Conservation (phyloP, 1,140 invertebrate genomes). For the Thaumatotibia leucotreta region DNA sequence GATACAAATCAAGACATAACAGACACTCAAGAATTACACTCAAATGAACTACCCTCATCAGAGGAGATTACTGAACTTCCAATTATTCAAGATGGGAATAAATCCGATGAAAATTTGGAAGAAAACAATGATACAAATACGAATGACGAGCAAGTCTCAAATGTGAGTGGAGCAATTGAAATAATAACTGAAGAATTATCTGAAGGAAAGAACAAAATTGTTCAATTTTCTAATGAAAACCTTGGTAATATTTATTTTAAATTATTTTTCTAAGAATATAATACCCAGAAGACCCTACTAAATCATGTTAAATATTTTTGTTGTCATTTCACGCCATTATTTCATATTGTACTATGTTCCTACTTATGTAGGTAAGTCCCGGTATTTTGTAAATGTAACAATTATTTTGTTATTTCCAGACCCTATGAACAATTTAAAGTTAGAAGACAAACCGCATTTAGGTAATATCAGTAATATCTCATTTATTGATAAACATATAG, state of each 20-base stretch:
- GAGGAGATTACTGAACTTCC: neutral
- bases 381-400: too few species aligned
- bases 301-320: too few species aligned
- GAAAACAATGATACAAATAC: neutral
- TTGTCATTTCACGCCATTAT: too few species aligned
- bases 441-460: neutral
- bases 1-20: neutral
- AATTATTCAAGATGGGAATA: neutral
- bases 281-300: neutral
- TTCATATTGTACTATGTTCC: too few species aligned
- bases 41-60: neutral
- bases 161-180: conserved; percentile 22
- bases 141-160: neutral
- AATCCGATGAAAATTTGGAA: neutral
- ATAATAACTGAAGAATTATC: conserved; percentile 20
- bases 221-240: conserved; percentile 6
- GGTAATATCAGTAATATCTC: neutral
- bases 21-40: neutral
- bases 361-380: too few species aligned
- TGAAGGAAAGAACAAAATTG: conserved; percentile 22
- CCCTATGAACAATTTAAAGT: neutral
- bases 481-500: conserved; percentile 18
- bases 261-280: neutral
- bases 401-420: too few species aligned
- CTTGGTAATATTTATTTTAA: conserved; percentile 5